Evolutionary conservation across 2,888 invertebrate genomes (phyloP).

Genomic region (Palloptera scutellata): DNA sequence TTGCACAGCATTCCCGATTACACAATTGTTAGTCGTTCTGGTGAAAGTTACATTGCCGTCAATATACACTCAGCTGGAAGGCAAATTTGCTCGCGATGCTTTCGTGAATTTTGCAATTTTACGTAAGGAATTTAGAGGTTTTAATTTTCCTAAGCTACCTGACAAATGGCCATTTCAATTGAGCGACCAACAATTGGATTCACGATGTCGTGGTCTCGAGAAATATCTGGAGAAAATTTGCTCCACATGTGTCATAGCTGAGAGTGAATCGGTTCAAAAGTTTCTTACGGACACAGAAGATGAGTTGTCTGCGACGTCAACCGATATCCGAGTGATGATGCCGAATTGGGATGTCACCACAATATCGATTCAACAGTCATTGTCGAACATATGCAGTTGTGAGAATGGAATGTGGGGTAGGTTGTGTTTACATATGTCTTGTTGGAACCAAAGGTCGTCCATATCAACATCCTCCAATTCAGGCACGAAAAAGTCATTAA

Average conservation of each 20-base stretch:
- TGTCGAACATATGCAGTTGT: no score
- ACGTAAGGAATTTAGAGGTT: conserved; percentile 93
- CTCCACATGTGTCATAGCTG: conserved; percentile 96
- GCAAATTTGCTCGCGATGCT: conserved; percentile 94
- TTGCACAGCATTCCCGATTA: conserved; percentile 88
- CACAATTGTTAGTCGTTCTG: conserved; percentile 84
- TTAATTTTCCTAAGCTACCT: conserved; percentile 96
- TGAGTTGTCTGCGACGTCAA: conserved; percentile 76
- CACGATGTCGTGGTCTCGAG: conserved; percentile 93
- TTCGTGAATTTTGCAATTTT: conserved; percentile 92
- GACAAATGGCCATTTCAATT: conserved; percentile 98
- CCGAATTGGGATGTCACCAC: conserved; percentile 92
- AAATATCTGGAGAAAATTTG: conserved; percentile 98
- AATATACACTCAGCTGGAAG: conserved; percentile 99
- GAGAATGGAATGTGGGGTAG: no score
- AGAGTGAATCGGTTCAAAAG: conserved; percentile 96
- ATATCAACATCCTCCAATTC: no score
- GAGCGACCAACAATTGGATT: conserved; percentile 96
- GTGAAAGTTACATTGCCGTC: conserved; percentile 92
- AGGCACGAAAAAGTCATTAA: no score
- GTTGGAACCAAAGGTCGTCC: no score
- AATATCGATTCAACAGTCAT: conserved; percentile 86
- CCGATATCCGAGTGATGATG: conserved; percentile 81
- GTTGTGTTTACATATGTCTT: no score
- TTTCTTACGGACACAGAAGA: conserved; percentile 94